These are phyloP conservation scores for Acanthopagrus latus DNA, from an alignment of 2,797 vertebrate genomes.

Conservation along the genomic window DNA sequence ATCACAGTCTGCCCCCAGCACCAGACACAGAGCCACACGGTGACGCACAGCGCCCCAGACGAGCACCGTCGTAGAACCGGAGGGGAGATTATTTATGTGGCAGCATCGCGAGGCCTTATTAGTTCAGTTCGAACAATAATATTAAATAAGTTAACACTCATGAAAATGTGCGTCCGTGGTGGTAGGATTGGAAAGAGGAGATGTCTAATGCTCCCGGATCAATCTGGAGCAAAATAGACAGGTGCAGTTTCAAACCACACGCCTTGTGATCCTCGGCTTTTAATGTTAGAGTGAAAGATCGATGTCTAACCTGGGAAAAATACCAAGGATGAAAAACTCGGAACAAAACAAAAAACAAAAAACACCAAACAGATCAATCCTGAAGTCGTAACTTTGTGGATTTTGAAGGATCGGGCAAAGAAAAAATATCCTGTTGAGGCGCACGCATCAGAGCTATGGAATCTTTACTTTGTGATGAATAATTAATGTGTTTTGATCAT, in stretches of 20 bases:
- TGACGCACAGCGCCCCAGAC: slow-evolving; percentile 10
- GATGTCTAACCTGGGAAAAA: slow-evolving; percentile 15
- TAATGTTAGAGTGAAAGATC: neutral
- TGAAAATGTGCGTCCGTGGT: neutral
- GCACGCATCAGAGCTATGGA: slow-evolving; percentile 50
- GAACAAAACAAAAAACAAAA: slow-evolving; percentile 5
- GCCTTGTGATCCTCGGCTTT: neutral
- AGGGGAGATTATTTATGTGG: slow-evolving; percentile 30
- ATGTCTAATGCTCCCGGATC: slow-evolving; percentile 3
- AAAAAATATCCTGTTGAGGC: slow-evolving; percentile 35
- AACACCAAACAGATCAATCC: slow-evolving; percentile 33
- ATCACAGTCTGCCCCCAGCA: slow-evolving; percentile 33
- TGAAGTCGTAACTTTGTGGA: slow-evolving; percentile 18
- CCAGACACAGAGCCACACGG: slow-evolving; percentile 35
- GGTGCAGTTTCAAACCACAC: neutral
- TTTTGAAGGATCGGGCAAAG: slow-evolving; percentile 2
- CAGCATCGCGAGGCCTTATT: slow-evolving; percentile 7
- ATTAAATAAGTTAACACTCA: slow-evolving; percentile 14
- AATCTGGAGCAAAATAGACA: slow-evolving; percentile 1
- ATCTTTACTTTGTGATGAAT: slow-evolving; percentile 74
- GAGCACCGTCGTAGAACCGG: neutral
- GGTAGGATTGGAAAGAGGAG: neutral
- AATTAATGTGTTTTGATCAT: slow-evolving; percentile 74
- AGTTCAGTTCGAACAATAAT: neutral
- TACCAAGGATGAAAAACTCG: neutral